These are phyloP conservation scores for Paralinhomoeus sp. DNA, from an alignment of 2,888 invertebrate genomes.

Conservation along the genomic window DNA sequence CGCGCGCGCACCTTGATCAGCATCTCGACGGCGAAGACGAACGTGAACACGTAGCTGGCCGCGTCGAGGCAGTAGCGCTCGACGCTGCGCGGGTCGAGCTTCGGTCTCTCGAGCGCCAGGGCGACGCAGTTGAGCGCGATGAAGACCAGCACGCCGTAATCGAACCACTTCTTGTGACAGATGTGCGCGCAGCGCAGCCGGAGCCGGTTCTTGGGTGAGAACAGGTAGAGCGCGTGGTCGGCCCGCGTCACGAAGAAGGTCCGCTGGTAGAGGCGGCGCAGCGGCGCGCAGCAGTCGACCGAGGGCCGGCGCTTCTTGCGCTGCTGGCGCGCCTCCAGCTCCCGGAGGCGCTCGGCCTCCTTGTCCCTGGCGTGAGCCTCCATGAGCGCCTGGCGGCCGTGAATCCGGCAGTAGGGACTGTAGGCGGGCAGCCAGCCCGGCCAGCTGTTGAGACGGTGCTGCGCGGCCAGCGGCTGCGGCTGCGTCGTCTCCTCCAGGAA, in stretches of 20 bases:
- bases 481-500: too few relatives aligned
- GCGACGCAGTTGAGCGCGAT: conserved; percentile 97
- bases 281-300: background rate
- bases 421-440: background rate
- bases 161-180: conserved; percentile 69
- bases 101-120: conserved; percentile 93
- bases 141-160: conserved; percentile 78
- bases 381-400: conserved; percentile 19
- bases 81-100: conserved; percentile 73
- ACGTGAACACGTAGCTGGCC: conserved; percentile 90
- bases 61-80: conserved; percentile 60
- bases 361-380: conserved; percentile 21
- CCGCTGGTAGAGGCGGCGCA: conserved; percentile 13
- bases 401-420: conserved; percentile 9
- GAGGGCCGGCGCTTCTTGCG: conserved; percentile 10
- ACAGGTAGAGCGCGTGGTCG: conserved; percentile 70
- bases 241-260: conserved; percentile 56
- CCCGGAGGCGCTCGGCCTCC: conserved; percentile 17
- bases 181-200: conserved; percentile 8
- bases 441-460: background rate
- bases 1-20: conserved; percentile 39
- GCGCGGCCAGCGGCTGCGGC: background rate
- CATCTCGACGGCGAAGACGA: conserved; percentile 91
- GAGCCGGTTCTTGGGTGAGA: conserved; percentile 51
- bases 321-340: conserved; percentile 17